These are phyloP conservation scores for Tetramorium alpestre DNA, from an alignment of 1,140 invertebrate genomes.

Conservation along the genomic window DNA sequence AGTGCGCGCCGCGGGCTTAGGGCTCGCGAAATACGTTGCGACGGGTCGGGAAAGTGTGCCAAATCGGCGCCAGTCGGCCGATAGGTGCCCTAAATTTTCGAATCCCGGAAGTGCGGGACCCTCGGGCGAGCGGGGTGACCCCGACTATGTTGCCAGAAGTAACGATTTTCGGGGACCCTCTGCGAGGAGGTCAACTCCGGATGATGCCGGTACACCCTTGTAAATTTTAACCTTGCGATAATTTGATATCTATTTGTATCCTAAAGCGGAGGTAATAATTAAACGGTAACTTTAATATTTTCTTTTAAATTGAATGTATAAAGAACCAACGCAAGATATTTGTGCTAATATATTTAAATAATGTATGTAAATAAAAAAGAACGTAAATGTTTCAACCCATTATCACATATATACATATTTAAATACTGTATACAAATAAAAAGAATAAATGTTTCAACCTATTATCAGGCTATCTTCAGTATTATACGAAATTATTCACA, in stretches of 20 bases:
- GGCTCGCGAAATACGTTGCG: constrained; percentile 60
- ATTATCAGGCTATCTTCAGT: too few relatives aligned
- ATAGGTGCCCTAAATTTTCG: constrained; percentile 53
- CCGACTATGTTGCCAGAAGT: neutral
- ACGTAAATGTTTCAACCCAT: too few relatives aligned
- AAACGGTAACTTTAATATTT: too few relatives aligned
- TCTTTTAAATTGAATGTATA: too few relatives aligned
- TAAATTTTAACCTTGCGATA: neutral
- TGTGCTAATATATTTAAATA: too few relatives aligned
- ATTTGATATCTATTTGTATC: neutral
- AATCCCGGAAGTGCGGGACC: constrained; percentile 25
- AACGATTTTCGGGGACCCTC: constrained; percentile 43
- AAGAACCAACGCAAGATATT: too few relatives aligned
- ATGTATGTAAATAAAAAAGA: too few relatives aligned
- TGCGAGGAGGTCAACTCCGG: neutral
- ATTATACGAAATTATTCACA: too few relatives aligned
- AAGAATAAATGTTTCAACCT: too few relatives aligned
- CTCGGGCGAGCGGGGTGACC: constrained; percentile 10
- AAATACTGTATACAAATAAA: too few relatives aligned
- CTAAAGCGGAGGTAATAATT: too few relatives aligned
- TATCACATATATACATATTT: too few relatives aligned
- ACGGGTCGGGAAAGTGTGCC: constrained; percentile 63
- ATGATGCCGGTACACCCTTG: neutral
- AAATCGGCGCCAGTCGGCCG: constrained; percentile 45
- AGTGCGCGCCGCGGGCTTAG: constrained; percentile 16